Base-by-base conservation (phyloP, 2,888 invertebrate species). In the Hemicrepidius hirtus region DNA sequence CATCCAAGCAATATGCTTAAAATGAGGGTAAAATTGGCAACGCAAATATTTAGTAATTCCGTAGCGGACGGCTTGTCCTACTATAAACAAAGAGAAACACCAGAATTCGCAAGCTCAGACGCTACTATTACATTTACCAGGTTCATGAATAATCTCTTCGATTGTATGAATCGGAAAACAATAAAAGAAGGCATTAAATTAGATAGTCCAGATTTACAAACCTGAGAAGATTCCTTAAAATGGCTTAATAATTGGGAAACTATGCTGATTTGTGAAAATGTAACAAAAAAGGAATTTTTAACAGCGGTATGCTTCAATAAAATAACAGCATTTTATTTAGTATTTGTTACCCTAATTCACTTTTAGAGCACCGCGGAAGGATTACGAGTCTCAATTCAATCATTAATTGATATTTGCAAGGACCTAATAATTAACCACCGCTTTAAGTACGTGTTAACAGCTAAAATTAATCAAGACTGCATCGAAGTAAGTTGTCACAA, bases 1-100 rank as follows among this genome's bases (percentile, higher is more conserved):
- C 21, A 64, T 32, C 64, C 64, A 6, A 28, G 16, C 28, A 40
- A 40, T 32, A n/a, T 63, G 20, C 32, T 63, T 1, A 63, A 63
- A 63, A 63, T 63, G 63, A 44, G 49, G n/a, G 32, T 64, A 10
- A 64, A 64, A 49, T 37, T 64, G 7, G 64, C 64, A 18, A 49
- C 64, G 16, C 64, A 64, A 13, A n/a, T 64, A 16, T 50, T 64
- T 50, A 64, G 64, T 18, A 64, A 64, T 37, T 49, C 50, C 10
- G 24, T 49, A 28, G 64, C 41, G 9, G 64, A 64, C 12, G 64
- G 64, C 7, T 49, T 64, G 9, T 16, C 13, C 1, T 49, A 24
- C 49, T 64, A 64, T 49, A 49, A 28, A 50, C 1, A 64, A 1
- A 63, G 24, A 49, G n/a, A 64, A 12, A 6, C n/a, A 16, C 12